Evolutionary conservation across 2,113 vertebrate genomes (phyloP).

Genomic region (Bagarius yarrelli): DNA sequence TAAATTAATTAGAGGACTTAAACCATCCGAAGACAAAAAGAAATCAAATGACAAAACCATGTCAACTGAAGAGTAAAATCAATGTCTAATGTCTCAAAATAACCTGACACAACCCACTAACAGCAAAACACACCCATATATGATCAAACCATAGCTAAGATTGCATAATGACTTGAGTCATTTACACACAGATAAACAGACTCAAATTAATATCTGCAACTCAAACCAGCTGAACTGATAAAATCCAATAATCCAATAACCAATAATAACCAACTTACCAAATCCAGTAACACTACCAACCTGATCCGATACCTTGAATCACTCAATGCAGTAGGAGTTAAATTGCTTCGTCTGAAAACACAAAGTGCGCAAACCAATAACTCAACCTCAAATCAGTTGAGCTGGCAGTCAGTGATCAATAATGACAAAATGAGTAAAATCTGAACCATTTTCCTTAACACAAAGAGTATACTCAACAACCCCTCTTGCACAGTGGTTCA

Average conservation of each 20-base stretch:
- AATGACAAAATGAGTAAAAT: background rate
- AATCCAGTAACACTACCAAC: background rate
- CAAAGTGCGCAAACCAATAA: background rate
- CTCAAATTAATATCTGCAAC: background rate
- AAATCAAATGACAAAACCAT: background rate
- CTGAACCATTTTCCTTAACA: background rate
- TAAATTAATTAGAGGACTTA: fast-evolving
- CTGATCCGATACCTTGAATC: background rate
- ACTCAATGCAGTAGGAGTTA: background rate
- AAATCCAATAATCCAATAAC: background rate
- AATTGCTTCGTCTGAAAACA: background rate
- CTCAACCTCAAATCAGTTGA: background rate
- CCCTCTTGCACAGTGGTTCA: too few relatives aligned
- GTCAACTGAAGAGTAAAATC: background rate
- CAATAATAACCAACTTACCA: background rate
- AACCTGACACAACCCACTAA: too few relatives aligned
- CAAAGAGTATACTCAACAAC: background rate
- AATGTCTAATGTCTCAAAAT: too few relatives aligned
- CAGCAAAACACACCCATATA: background rate
- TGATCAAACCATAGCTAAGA: background rate
- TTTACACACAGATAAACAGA: too few relatives aligned
- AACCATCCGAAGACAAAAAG: background rate
- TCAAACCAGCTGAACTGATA: too few relatives aligned
- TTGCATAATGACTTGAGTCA: background rate
- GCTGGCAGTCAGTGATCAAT: background rate